Base-by-base conservation (phyloP, 2,797 vertebrate genomes). In the Protonibea diacanthus region DNA sequence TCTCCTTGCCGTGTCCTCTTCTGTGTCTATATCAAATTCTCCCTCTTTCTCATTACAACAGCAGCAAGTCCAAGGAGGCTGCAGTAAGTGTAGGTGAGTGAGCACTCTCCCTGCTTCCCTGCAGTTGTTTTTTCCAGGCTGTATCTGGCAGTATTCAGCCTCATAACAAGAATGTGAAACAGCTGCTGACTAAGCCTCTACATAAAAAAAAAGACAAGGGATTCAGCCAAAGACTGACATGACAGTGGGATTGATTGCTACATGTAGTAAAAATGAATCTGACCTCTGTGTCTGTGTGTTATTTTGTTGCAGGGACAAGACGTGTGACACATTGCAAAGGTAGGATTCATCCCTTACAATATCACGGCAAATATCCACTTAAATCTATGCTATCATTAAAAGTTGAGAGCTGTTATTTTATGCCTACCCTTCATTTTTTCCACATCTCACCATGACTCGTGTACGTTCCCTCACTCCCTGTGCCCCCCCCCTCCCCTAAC, bases 321-420 rank as follows among this genome's bases (percentile, higher is more conserved):
- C 97, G 95, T 65, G 98, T 99, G 95, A 98, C 96, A 0, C 97
- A 98, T 94, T 99, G 98, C 95, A 97, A 98, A 99, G 98, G 98
- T 99, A 98, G 95, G 96, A 94, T 87, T 95, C 88, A 81, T 60
- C 66, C 89, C 77, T 75, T 21, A 71, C 64, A 42, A 21, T 8
- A 53, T 21, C 23, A 14, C 17, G 42, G 6, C 1, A 69, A 64
- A 45, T 10, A 0, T 14, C 3, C 8, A 12, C 14, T 12, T 18
- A 21, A 6, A 59, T 47, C 14, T 21, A 10, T 11, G 9, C 13
- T 1, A 29, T 49, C n/a, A 23, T 10, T 5, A 60, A 38, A 45
- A n/a, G 25, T 25, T 14, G 0, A 29, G 27, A 45, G 83, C 27
- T 84, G 21, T 62, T 79, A 33, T 84, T 89, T 86, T 88, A 59